Conservation (phyloP, 2,797 vertebrate genomes). For the Muscicapa striata region DNA sequence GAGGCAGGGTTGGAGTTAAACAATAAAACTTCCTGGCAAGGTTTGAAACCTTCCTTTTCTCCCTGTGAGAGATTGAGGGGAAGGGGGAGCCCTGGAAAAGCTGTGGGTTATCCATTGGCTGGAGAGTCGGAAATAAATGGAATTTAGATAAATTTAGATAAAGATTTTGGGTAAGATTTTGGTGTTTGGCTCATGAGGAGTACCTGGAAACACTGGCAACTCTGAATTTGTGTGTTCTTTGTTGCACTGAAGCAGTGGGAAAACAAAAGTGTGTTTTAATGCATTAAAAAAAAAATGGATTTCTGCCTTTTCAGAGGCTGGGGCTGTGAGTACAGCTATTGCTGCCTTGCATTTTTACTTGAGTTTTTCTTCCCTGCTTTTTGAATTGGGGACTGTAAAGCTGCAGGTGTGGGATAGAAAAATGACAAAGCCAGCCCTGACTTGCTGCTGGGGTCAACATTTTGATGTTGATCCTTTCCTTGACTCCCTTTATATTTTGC, state of each 20-base stretch:
- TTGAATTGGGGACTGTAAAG: background rate
- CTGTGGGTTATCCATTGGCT: background rate
- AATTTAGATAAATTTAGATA: background rate
- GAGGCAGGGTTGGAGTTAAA: background rate
- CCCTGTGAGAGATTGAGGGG: background rate
- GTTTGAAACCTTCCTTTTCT: background rate
- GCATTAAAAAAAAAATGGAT: background rate
- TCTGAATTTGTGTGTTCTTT: background rate
- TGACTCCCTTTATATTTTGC: background rate
- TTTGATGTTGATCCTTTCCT: background rate
- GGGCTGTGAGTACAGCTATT: background rate
- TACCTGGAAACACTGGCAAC: background rate
- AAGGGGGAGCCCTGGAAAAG: background rate
- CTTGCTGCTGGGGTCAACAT: background rate
- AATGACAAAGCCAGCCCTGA: background rate
- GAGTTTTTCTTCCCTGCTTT: background rate
- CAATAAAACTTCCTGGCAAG: background rate
- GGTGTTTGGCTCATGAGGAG: background rate
- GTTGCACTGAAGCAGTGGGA: background rate
- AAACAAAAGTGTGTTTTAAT: background rate
- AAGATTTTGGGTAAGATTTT: background rate
- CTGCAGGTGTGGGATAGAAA: background rate
- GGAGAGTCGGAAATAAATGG: background rate
- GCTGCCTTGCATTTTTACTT: fast-evolving
- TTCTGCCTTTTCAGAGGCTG: background rate